Percentiles rank a stretch among this genome's conserved stretches.
Evolutionary conservation across 2,888 invertebrate species (phyloP).

Genomic region (Didymodactylos carnosus): DNA sequence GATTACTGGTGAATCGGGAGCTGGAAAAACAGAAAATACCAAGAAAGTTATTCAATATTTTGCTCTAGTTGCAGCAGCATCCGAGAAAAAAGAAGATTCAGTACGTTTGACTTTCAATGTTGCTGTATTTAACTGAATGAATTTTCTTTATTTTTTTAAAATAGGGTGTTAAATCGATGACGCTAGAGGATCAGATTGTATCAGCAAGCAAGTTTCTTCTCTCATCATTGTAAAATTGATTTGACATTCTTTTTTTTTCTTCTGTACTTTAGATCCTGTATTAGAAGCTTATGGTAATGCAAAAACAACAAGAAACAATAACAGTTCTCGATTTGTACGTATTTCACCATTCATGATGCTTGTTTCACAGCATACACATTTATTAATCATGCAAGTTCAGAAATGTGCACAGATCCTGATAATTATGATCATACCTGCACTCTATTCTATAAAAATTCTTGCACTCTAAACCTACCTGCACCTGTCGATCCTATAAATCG

Average conservation of each 20-base stretch:
- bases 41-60: conserved; percentile 99
- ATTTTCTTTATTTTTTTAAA: not conserved
- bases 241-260: not conserved
- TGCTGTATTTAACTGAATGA: no score
- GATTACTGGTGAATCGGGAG: conserved; percentile 99
- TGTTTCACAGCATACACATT: no score
- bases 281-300: conserved; percentile 31
- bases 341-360: no score
- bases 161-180: not conserved
- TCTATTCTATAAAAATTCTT: no score
- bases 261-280: conserved; percentile 19
- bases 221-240: not conserved
- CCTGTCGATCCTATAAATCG: no score
- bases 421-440: no score
- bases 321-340: conserved; percentile 99
- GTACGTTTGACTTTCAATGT: conserved; percentile 18
- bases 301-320: conserved; percentile 62
- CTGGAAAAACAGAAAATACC: conserved; percentile 99
- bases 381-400: no score
- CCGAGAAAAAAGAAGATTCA: conserved; percentile 2
- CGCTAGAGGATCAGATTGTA: conserved; percentile 90
- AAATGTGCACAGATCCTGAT: no score
- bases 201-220: conserved; percentile 46
- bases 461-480: no score
- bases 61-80: conserved; percentile 46